A percentile compares a stretch with the other conserved stretches of the same genome.
Conservation (phyloP, 2,797 vertebrate genomes). For the Anguilla marmorata region DNA sequence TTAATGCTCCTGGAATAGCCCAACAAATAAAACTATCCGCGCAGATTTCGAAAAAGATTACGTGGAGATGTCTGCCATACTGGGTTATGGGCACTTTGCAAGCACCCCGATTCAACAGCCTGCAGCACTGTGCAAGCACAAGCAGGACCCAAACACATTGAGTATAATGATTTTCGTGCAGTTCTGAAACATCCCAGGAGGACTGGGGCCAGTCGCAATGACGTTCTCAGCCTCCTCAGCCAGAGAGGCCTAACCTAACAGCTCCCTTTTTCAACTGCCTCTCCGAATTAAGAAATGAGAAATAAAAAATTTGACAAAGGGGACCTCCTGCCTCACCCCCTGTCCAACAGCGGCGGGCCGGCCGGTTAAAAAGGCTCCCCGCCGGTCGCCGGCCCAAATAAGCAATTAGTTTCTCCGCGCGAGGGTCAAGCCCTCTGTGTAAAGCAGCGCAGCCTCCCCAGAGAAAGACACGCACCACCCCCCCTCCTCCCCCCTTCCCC, state of each 20-base stretch:
- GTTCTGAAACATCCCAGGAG: neutral
- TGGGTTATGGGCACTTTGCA: neutral
- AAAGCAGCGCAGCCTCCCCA: constrained; percentile 42
- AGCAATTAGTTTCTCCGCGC: constrained; percentile 45
- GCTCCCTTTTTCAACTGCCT: constrained; percentile 46
- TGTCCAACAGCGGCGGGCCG: neutral
- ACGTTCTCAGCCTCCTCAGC: neutral
- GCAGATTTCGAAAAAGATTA: neutral
- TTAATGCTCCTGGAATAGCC: neutral
- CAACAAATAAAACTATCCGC: neutral
- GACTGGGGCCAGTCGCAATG: neutral
- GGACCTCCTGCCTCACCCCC: constrained; percentile 35
- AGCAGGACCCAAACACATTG: neutral
- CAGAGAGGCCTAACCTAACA: neutral
- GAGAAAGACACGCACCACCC: constrained; percentile 47
- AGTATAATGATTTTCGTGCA: neutral
- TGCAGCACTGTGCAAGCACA: neutral
- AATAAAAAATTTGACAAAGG: constrained; percentile 63
- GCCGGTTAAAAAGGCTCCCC: constrained; percentile 30
- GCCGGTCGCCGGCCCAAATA: constrained; percentile 51
- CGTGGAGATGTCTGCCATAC: neutral
- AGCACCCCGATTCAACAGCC: neutral
- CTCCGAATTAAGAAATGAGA: constrained; percentile 62
- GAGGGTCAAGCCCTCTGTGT: constrained; percentile 48
- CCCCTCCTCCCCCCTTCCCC: constrained; percentile 24